Percentiles rank a stretch among this genome's conserved stretches.
phyloP scores from a whole-genome alignment of 2,797 vertebrate species.

The Ctenochaetus hawaiiensis region DNA sequence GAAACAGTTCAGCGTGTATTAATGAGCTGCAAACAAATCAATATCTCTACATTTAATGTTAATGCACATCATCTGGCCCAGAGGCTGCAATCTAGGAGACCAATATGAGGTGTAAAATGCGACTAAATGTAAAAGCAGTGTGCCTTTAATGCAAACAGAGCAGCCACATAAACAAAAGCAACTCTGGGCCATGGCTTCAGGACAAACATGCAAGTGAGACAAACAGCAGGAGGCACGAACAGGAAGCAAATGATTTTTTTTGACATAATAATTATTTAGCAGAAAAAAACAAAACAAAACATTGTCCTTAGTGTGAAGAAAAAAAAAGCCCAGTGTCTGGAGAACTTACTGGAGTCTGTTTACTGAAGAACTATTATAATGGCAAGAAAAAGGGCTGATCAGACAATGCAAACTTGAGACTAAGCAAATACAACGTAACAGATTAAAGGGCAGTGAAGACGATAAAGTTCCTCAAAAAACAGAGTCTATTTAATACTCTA shows the following conservation, averaged over 20 bases:
- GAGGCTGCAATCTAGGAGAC: background rate
- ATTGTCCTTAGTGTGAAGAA: background rate
- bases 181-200: background rate
- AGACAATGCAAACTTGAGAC: background rate
- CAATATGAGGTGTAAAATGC: background rate
- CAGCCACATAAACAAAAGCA: slow-evolving; percentile 16
- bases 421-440: background rate
- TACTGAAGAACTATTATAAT: background rate
- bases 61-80: background rate
- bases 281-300: no score
- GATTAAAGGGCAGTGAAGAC: background rate
- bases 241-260: background rate
- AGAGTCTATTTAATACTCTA: background rate
- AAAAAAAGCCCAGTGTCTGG: background rate
- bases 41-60: background rate
- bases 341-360: background rate
- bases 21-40: background rate
- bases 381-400: background rate
- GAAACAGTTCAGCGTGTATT: no score
- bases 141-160: background rate
- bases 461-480: background rate
- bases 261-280: background rate
- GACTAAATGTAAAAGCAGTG: background rate
- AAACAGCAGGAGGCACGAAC: background rate
- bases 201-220: slow-evolving; percentile 30